Percentiles rank a stretch among this genome's conserved stretches.
Evolutionary conservation across 1,140 invertebrate species (phyloP).

Genomic region (Euglossa dilemma): DNA sequence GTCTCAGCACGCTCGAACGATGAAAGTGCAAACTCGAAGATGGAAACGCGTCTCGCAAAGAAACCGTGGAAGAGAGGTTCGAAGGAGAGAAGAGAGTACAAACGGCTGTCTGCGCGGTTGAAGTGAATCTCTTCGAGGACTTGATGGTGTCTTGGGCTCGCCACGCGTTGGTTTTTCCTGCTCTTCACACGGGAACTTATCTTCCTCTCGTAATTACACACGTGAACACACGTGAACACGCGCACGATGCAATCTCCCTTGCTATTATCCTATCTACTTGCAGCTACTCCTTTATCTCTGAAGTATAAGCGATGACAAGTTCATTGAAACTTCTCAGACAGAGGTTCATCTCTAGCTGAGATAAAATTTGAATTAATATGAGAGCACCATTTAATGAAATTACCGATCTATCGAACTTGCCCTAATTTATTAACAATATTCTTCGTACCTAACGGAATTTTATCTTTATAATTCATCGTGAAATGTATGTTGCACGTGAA

Average conservation of each 20-base stretch:
- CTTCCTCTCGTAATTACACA: slow-evolving; percentile 8
- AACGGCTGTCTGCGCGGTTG: not conserved
- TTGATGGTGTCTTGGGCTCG: not conserved
- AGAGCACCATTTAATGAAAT: too few relatives aligned
- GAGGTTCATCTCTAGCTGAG: too few relatives aligned
- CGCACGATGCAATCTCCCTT: too few relatives aligned
- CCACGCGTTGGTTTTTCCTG: slow-evolving; percentile 5
- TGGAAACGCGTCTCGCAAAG: not conserved
- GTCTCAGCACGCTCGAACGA: not conserved
- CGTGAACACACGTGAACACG: not conserved
- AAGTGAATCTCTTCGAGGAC: not conserved
- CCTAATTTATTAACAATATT: too few relatives aligned
- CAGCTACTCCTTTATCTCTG: not conserved
- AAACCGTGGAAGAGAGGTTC: not conserved
- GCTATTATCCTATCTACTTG: too few relatives aligned
- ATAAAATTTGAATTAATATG: too few relatives aligned
- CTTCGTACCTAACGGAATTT: too few relatives aligned
- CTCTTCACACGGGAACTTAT: slow-evolving; percentile 15
- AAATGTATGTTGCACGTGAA: too few relatives aligned
- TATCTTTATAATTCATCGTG: too few relatives aligned
- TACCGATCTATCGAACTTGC: too few relatives aligned
- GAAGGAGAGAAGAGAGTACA: not conserved
- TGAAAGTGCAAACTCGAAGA: not conserved
- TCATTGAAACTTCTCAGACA: too few relatives aligned
- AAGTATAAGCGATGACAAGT: too few relatives aligned